phyloP scores from a whole-genome alignment of 2,113 vertebrate genomes.

The Sylvia atricapilla region DNA sequence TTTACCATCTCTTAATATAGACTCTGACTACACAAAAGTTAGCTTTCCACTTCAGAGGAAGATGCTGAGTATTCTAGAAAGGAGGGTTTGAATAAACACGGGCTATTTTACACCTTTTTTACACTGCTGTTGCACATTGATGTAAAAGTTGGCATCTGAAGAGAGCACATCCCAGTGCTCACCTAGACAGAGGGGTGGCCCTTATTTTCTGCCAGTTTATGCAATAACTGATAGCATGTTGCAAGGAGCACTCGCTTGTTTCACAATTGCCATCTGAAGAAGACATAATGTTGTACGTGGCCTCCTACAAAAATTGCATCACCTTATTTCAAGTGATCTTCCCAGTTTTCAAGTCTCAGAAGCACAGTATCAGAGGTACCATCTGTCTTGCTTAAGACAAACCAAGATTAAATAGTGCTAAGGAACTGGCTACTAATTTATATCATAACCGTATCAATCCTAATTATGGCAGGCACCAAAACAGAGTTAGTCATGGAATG shows the following conservation, averaged over 20 bases:
- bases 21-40: background rate
- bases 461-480: background rate
- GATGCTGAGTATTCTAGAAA: background rate
- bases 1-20: background rate
- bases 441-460: accelerated
- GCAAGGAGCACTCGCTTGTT: background rate
- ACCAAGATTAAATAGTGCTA: background rate
- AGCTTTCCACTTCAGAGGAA: background rate
- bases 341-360: background rate
- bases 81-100: background rate
- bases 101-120: background rate
- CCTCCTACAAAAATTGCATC: conserved; percentile 9
- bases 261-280: background rate
- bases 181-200: background rate
- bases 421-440: background rate
- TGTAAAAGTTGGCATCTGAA: background rate
- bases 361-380: background rate
- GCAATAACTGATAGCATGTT: background rate
- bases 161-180: background rate
- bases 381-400: background rate
- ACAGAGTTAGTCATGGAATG: background rate
- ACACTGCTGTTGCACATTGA: background rate
- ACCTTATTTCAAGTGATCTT: background rate
- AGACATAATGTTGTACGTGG: background rate
- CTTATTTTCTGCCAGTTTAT: background rate